Base-by-base conservation (phyloP, 1,140 invertebrate species). In the Meloidogyne chitwoodi region DNA sequence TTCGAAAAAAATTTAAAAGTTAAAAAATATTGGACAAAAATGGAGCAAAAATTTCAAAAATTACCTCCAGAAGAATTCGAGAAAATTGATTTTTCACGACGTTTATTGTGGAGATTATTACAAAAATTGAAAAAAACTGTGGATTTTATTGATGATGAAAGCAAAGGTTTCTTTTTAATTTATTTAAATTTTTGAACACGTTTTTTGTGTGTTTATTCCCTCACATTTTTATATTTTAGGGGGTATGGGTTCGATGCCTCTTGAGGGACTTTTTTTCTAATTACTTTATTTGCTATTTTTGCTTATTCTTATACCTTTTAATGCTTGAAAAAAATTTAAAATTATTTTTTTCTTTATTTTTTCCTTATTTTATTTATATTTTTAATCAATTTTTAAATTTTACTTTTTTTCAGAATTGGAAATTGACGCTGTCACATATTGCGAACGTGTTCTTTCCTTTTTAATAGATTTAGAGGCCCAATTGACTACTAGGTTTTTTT, bases 391-490 rank as follows among this genome's bases (percentile, higher is more conserved):
- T 34, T 29, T 31, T 75, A 1, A 69, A 56, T 81, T 38, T 68
- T 70, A 4, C 56, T 56, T 56, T 68, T 44, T 41, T 85, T 68
- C 27, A 81, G 84, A 77, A 24, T 38, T 92, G n/a, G 87, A 89
- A 74, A 74, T 88, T 1, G 90, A 91, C 41, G 90, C 91, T 87
- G 88, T 93, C 38, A 90, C 91, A 76, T 98, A 96, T 88, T 96
- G 93, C 88, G 96, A 99, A 89, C 91, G 95, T 75, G 98, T 98
- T 89, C 87, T 99, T 41, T 95, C 98, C 88, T 89, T 99, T 41
- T 91, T 99, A 87, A 96, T 98, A 78, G 97, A 99, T 87, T 89
- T 99, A 68, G 95, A 98, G 87, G 94, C 95, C 26, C 89, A 97
- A 70, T 88, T 99, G 78, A 94, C 95, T 0, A 98, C 96, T 0